Evolutionary conservation across 1,140 invertebrate species (phyloP), one percentile per base, ranked within the genome.

Genomic region (Hesperophylax magnus): DNA sequence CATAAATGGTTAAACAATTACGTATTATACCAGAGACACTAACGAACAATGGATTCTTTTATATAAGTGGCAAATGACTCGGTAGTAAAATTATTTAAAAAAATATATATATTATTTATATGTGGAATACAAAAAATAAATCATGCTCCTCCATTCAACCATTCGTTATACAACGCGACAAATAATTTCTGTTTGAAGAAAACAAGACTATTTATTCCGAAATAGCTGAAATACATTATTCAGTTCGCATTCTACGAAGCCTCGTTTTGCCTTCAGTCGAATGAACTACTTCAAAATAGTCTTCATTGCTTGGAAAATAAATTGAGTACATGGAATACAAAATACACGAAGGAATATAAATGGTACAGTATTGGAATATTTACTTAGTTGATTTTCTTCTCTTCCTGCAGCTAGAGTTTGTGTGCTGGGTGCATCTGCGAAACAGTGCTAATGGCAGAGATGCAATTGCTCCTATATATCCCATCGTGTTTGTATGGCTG

Each of bases 361-460:
- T 27, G 56, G 24, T 9, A 31, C 22, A n/a, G 24, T 58, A 54
- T 56, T 34, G 17, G 18, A 75, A 75, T 58, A 58, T 58, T 75
- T 75, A 75, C 72, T 75, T 75, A 56, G 53, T 14, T 11, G 20
- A 24, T 31, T 56, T 56, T 27, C 24, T 75, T n/a, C 52, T 54
- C 27, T 53, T 74, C 53, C 72, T 18, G 15, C 67, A 52, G 31
- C 34, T 2, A 18, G 34, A 22, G 11, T 6, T 71, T 18, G 63
- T 67, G 8, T 72, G 34, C 39, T 60, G 27, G 14, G 72, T 22
- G 72, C 72, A 75, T 18, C 52, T 31, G 24, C 72, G 72, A 31
- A 75, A 75, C 24, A 75, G 72, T 22, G 54, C 72, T 20, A 75
- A 18, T 15, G 72, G 72, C 24, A 75, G 52, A 34, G 52, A 54